Evolutionary conservation across 2,797 vertebrate genomes (phyloP).

Genomic region (Sebastes oblongus): DNA sequence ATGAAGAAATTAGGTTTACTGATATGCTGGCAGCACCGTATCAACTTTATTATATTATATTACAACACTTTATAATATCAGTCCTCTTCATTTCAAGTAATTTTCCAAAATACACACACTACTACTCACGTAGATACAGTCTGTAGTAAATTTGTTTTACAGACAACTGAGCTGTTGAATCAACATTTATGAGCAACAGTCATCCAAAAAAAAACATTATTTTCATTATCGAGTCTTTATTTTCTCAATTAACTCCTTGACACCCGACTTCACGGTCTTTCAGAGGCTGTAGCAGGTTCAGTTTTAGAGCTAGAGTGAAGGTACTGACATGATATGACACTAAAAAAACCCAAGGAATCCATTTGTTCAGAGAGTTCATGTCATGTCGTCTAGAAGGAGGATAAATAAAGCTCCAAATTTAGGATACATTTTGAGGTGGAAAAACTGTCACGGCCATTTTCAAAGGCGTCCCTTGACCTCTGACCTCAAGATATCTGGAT

Average conservation of each 20-base stretch:
- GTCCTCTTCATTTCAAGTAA: neutral
- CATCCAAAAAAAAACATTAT: neutral
- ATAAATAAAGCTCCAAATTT: no score
- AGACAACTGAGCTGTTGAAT: neutral
- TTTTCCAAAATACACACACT: neutral
- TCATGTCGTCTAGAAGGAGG: no score
- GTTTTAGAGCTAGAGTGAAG: no score
- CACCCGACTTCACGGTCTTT: no score
- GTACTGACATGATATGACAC: no score
- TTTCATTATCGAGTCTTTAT: neutral
- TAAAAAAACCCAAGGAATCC: no score
- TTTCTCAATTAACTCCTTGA: neutral
- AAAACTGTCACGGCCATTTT: no score
- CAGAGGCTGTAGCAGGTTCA: no score
- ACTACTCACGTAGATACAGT: neutral
- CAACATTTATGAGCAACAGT: neutral
- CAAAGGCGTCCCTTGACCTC: no score
- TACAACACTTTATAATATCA: neutral
- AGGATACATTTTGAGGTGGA: no score
- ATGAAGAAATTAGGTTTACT: constrained; percentile 1
- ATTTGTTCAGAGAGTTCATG: no score
- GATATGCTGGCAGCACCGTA: neutral
- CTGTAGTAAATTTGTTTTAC: neutral
- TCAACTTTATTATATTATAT: neutral
- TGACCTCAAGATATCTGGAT: no score